These are phyloP conservation scores for Carlito syrichta DNA, from an alignment of 2,113 vertebrate genomes.

Conservation along the genomic window DNA sequence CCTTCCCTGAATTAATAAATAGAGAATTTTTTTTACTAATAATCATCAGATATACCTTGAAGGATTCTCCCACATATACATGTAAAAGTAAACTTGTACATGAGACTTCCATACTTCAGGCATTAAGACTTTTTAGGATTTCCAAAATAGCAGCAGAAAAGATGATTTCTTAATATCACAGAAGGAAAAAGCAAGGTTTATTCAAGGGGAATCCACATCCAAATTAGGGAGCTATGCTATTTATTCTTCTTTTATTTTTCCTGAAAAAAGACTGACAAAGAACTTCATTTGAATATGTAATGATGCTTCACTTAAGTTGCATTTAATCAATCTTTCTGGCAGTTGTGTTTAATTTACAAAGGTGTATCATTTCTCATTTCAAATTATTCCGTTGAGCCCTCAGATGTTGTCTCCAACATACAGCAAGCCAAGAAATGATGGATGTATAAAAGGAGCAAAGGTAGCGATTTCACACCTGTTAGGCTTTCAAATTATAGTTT, in stretches of 20 bases:
- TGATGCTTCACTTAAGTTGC: background rate
- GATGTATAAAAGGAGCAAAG: background rate
- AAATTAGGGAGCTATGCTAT: background rate
- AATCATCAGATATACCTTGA: background rate
- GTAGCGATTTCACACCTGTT: background rate
- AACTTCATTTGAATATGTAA: background rate
- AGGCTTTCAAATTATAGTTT: constrained; percentile 50
- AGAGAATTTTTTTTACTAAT: background rate
- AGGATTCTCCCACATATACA: background rate
- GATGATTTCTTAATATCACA: background rate
- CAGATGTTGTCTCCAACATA: background rate
- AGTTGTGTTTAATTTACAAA: constrained; percentile 25
- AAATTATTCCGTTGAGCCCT: background rate
- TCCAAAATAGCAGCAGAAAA: background rate
- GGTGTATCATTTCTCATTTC: background rate
- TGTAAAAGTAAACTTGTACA: background rate
- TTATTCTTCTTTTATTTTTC: background rate
- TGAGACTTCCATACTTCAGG: background rate
- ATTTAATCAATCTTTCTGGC: constrained; percentile 21
- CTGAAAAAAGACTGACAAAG: background rate
- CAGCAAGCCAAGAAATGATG: background rate
- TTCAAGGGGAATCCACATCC: background rate
- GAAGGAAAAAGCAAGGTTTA: background rate
- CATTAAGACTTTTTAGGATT: background rate
- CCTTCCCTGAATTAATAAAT: background rate